Conservation (phyloP, 2,797 vertebrate genomes). For the Brachymystax lenok region DNA sequence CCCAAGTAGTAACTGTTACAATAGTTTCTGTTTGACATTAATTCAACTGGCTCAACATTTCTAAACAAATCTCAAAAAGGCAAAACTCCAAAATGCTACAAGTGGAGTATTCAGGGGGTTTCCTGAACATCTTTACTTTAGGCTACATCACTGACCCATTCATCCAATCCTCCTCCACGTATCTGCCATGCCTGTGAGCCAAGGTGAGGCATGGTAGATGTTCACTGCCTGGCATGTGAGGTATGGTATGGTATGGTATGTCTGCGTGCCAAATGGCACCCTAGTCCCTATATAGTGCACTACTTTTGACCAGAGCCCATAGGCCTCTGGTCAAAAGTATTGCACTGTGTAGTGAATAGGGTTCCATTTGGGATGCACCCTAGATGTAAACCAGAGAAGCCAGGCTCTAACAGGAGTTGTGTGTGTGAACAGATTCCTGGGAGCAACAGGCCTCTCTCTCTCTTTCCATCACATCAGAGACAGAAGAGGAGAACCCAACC, state of each 20-base stretch:
- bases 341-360: not conserved
- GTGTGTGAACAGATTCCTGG: conserved; percentile 65
- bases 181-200: conserved; percentile 36
- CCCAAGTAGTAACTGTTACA: not conserved
- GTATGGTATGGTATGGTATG: not conserved
- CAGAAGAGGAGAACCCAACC: conserved; percentile 36
- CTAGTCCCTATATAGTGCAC: not conserved
- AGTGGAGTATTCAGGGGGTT: too few relatives aligned
- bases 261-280: not conserved
- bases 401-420: conserved; percentile 69
- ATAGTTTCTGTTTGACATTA: not conserved
- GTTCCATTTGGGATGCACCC: conserved; percentile 21
- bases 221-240: not conserved
- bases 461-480: conserved; percentile 50
- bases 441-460: conserved; percentile 55
- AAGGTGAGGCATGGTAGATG: not conserved
- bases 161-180: conserved; percentile 39
- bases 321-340: too few relatives aligned
- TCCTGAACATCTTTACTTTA: too few relatives aligned
- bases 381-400: conserved; percentile 65
- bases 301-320: too few relatives aligned
- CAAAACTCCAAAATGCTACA: too few relatives aligned
- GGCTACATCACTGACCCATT: too few relatives aligned
- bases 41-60: not conserved
- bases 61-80: too few relatives aligned